These are phyloP conservation scores for Flabesymbios commensalis DNA, from an alignment of 2,888 invertebrate species.

Conservation along the genomic window DNA sequence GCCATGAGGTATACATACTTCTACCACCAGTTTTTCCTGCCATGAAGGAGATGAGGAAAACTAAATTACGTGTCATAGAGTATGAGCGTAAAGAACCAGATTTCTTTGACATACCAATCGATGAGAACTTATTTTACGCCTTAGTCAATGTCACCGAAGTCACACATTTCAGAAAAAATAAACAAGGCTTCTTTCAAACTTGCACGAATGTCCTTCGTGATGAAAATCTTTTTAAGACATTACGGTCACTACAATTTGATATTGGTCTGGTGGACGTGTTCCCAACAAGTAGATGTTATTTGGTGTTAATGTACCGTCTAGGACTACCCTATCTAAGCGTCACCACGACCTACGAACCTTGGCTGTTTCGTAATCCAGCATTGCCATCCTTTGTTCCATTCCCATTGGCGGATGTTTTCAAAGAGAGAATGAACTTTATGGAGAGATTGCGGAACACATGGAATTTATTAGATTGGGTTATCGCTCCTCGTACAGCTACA, in stretches of 20 bases:
- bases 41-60: not conserved
- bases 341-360: conserved; percentile 19
- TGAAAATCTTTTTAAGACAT: too few relatives aligned
- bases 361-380: conserved; percentile 21
- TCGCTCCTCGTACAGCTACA: too few relatives aligned
- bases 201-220: too few relatives aligned
- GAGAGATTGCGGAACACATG: conserved; percentile 20
- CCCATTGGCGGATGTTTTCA: not conserved
- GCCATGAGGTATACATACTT: not conserved
- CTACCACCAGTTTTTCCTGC: not conserved
- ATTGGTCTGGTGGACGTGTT: conserved; percentile 19
- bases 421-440: conserved; percentile 22
- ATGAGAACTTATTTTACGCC: too few relatives aligned
- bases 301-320: conserved; percentile 13
- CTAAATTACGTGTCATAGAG: not conserved
- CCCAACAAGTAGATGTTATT: conserved; percentile 13
- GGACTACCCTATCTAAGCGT: conserved; percentile 18
- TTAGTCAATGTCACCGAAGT: too few relatives aligned
- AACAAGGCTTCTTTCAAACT: too few relatives aligned
- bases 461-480: conserved; percentile 16
- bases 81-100: not conserved
- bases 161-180: too few relatives aligned
- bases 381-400: conserved; percentile 22
- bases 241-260: conserved; percentile 11
- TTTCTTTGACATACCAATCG: too few relatives aligned